Evolutionary conservation across 2,888 invertebrate genomes (phyloP), one percentile per base, ranked within the genome.

Genomic region (Synergus itoensis): DNA sequence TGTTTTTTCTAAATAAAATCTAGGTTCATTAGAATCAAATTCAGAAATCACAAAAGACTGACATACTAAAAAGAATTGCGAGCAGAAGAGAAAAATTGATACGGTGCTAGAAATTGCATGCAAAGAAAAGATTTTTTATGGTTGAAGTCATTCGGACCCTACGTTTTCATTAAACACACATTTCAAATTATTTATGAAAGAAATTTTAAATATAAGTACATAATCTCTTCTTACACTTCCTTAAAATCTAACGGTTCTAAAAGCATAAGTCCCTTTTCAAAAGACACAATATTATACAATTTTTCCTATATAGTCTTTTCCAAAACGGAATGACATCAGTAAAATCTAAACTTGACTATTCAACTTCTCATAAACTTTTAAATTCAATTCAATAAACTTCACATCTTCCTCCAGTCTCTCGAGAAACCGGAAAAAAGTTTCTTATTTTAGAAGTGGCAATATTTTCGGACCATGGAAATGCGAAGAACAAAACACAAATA

Each of bases 281-380:
- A 60, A 60, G 60, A 21, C 12, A 60, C 60, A 40, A 41, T 41
- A 40, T 40, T n/a, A n/a, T 41, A 40, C 64, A 41, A 8, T 40
- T 41, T 36, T 40, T 16, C 64, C 16, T 40, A 48, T 16, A 48
- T 16, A 36, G 64, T 36, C 14, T 1, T 16, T 64, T 40, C 64
- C 64, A 40, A 64, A 64, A 36, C 4, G 40, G n/a, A 65, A 65
- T 62, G 62, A 41, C 65, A 43, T n/a, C 8, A 65, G 43, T 65
- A 41, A 65, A 65, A 65, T 65, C 65, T 65, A 43, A 41, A 65
- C 65, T 65, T 65, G 40, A 65, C 65, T 65, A 65, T 11, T 36
- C n/a, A 65, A 65, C 65, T n/a, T 65, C 40, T 28, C 11, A 65
- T 65, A 65, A 41, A 65, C 40, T 65, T 65, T 65, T 3, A 76